Conservation (phyloP, 2,797 vertebrate species). For the Oryzias sinensis region DNA sequence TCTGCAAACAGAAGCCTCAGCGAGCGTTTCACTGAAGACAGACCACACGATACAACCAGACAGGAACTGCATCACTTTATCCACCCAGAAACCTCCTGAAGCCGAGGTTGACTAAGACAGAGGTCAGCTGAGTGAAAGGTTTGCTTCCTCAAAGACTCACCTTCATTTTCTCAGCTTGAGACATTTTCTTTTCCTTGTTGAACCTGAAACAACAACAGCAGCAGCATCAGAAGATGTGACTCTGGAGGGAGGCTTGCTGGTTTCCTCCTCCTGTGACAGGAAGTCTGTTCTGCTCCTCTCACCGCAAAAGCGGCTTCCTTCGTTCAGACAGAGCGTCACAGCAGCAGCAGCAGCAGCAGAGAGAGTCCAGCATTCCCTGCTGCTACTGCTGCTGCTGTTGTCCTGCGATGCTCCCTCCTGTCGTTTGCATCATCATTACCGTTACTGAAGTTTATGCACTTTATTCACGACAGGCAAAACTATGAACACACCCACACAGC, state of each 20-base stretch:
- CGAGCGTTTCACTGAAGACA: too few species aligned
- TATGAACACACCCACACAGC: conserved; percentile 23
- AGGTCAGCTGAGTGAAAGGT: background rate
- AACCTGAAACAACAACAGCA: conserved; percentile 49
- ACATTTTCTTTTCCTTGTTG: conserved; percentile 66
- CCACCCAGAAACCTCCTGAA: too few species aligned
- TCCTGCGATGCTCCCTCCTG: too few species aligned
- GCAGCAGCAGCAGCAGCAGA: too few species aligned
- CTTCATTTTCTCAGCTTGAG: conserved; percentile 83
- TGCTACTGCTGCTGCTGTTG: too few species aligned
- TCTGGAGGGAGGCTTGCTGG: background rate
- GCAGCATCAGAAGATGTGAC: conserved; percentile 8
- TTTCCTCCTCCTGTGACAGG: conserved; percentile 59
- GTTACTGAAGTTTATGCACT: background rate
- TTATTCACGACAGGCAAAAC: background rate
- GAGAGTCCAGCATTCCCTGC: too few species aligned
- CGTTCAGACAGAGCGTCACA: conserved; percentile 6
- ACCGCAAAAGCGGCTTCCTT: conserved; percentile 49
- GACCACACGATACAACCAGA: background rate
- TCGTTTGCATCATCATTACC: too few species aligned
- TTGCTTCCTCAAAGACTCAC: conserved; percentile 52
- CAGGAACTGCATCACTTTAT: background rate
- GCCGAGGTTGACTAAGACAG: too few species aligned
- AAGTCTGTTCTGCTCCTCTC: conserved; percentile 61
- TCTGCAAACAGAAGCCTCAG: too few species aligned